phyloP scores from a whole-genome alignment of 37 sponge, comb jelly and placozoan species.

The Axinella damicornis region DNA sequence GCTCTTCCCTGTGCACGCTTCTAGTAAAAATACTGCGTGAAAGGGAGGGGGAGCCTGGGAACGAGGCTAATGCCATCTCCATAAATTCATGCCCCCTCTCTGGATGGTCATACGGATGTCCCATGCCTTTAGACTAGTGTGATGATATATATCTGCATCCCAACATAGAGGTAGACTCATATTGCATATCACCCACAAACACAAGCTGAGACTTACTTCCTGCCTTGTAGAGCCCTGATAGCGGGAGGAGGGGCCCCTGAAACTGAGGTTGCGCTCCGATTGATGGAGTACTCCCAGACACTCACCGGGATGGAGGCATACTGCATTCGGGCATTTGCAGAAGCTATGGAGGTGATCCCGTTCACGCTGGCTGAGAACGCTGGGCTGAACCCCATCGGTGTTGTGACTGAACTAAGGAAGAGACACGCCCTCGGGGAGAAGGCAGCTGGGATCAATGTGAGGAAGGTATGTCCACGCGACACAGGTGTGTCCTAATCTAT shows the following conservation, averaged over 20 bases:
- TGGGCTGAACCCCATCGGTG: constrained; percentile 93
- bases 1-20: too few relatives aligned
- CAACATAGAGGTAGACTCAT: too few relatives aligned
- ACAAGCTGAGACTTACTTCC: too few relatives aligned
- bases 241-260: constrained; percentile 99
- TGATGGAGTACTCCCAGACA: constrained; percentile 89
- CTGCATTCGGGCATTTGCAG: constrained; percentile 95
- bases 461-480: constrained; percentile 74
- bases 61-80: too few relatives aligned
- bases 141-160: too few relatives aligned
- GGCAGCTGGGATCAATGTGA: constrained; percentile 96
- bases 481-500: too few relatives aligned
- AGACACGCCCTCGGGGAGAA: constrained; percentile 93
- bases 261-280: constrained; percentile 87
- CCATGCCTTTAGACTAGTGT: too few relatives aligned
- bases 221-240: constrained; percentile 80
- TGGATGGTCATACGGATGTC: too few relatives aligned
- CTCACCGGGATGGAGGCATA: constrained; percentile 97
- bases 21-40: too few relatives aligned
- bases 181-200: too few relatives aligned
- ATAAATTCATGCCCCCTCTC: too few relatives aligned
- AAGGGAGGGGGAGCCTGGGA: too few relatives aligned
- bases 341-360: constrained; percentile 97
- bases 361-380: constrained; percentile 99
- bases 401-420: constrained; percentile 96